These are phyloP conservation scores for Thymallus thymallus DNA, from an alignment of 2,113 vertebrate species.

Conservation along the genomic window DNA sequence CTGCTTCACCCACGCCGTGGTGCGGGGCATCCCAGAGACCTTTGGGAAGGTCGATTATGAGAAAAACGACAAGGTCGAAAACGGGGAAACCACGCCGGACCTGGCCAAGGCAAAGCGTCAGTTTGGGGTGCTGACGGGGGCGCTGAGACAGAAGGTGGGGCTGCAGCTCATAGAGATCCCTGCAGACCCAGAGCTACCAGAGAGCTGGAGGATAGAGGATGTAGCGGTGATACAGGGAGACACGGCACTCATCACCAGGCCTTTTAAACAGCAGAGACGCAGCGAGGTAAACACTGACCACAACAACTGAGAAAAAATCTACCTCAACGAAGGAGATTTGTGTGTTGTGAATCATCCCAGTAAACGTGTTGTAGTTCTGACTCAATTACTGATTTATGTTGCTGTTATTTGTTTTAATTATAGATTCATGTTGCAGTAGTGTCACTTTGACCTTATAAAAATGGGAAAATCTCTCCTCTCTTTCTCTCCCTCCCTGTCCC, in stretches of 20 bases:
- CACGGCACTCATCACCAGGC: slow-evolving; percentile 84
- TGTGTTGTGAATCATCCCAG: neutral
- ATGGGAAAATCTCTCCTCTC: too few relatives aligned
- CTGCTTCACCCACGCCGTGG: slow-evolving; percentile 86
- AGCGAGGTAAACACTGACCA: slow-evolving; percentile 72
- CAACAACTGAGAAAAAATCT: neutral
- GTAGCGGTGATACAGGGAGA: slow-evolving; percentile 86
- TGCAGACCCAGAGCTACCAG: slow-evolving; percentile 77
- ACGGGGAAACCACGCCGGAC: slow-evolving; percentile 62
- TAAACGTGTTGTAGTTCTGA: neutral
- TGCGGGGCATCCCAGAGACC: slow-evolving; percentile 81
- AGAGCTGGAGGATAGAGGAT: slow-evolving; percentile 85
- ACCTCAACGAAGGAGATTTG: too few relatives aligned
- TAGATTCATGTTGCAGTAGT: too few relatives aligned
- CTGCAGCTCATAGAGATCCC: slow-evolving; percentile 89
- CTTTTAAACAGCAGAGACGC: slow-evolving; percentile 80
- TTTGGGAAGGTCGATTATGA: slow-evolving; percentile 58
- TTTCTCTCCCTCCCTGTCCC: neutral
- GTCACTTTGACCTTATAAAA: too few relatives aligned
- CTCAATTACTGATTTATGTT: neutral
- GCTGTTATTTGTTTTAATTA: neutral
- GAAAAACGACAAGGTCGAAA: slow-evolving; percentile 43
- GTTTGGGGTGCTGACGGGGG: slow-evolving; percentile 84
- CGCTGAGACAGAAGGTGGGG: slow-evolving; percentile 88
- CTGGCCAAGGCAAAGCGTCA: slow-evolving; percentile 87